phyloP scores from a whole-genome alignment of 2,888 invertebrate genomes.

The Ochropleura plecta region DNA sequence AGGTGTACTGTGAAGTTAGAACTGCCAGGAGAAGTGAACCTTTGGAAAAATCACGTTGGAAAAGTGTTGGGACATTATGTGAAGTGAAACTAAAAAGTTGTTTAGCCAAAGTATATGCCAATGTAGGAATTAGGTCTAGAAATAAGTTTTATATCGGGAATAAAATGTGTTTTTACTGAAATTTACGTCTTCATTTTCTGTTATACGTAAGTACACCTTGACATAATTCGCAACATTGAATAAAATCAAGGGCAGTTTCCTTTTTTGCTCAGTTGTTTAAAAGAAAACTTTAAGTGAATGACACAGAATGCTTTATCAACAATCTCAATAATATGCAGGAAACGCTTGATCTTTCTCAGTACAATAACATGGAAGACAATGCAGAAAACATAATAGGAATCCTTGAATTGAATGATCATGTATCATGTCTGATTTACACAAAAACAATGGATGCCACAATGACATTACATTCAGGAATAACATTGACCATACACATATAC shows the following conservation, averaged over 20 bases:
- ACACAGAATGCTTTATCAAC: constrained; percentile 20
- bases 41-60: constrained; percentile 61
- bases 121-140: constrained; percentile 73
- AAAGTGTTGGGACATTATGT: constrained; percentile 72
- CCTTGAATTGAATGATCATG: constrained; percentile 45
- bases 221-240: constrained; percentile 59
- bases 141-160: constrained; percentile 66
- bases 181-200: constrained; percentile 65
- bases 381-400: constrained; percentile 10
- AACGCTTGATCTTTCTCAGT: constrained; percentile 35
- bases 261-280: constrained; percentile 34
- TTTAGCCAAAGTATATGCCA: constrained; percentile 70
- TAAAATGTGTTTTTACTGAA: constrained; percentile 65
- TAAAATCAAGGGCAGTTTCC: constrained; percentile 59
- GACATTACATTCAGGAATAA: constrained; percentile 10
- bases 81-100: constrained; percentile 78
- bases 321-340: constrained; percentile 30
- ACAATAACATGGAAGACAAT: constrained; percentile 29
- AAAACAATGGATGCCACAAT: constrained; percentile 29
- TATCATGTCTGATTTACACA: constrained; percentile 31
- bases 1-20: constrained; percentile 69
- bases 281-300: constrained; percentile 40
- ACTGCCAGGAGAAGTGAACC: constrained; percentile 66
- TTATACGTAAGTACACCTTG: constrained; percentile 66
- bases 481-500: constrained; percentile 8